Base-by-base conservation (phyloP, 1,140 invertebrate species). In the Triops cancriformis region DNA sequence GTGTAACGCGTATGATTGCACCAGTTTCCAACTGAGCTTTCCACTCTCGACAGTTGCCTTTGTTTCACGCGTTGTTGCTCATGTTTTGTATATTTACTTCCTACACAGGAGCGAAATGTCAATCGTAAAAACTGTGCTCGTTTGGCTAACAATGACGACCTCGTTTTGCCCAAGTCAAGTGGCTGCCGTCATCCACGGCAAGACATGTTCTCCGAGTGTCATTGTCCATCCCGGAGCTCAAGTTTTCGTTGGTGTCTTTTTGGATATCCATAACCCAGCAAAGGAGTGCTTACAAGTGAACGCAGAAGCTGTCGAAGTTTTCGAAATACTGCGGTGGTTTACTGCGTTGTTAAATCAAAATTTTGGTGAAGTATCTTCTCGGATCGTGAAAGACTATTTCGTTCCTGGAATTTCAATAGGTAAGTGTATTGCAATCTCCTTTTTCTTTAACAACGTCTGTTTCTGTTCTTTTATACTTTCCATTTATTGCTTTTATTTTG, bases 291-390 rank as follows among this genome's bases (percentile, higher is more conserved):
- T 42, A 7, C 41, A 37, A 28, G 41, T 73, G 23, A 72, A 78
- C 31, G 37, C 72, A 14, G 77, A 78, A 43, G 77, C 77, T 9
- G 72, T 78, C 28, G 77, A 78, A 43, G 73, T 78, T 26, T 78
- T 73, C 77, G 77, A 78, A 45, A 73, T 72, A n/a, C 73, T 78
- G 11, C 73, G 77, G 12, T 78, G 77, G 77, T 78, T 73, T 73
- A 42, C 74, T 42, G 42, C 77, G 5, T 73, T 78, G 64, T 28
- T 78, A 42, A 78, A 78, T 37, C 72, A 78, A 41, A 78, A 78
- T 43, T 78, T 43, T 26, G 77, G 77, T 27, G 72, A 78, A 73
- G 77, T 78, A 27, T 23, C 73, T 18, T 73, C 77, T 6, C 23
- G 77, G 43, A 73, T 78, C 26, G 73, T 78, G 18, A 78, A 78